phyloP scores from a whole-genome alignment of 2,113 vertebrate species.

The Thinocorus orbignyianus region DNA sequence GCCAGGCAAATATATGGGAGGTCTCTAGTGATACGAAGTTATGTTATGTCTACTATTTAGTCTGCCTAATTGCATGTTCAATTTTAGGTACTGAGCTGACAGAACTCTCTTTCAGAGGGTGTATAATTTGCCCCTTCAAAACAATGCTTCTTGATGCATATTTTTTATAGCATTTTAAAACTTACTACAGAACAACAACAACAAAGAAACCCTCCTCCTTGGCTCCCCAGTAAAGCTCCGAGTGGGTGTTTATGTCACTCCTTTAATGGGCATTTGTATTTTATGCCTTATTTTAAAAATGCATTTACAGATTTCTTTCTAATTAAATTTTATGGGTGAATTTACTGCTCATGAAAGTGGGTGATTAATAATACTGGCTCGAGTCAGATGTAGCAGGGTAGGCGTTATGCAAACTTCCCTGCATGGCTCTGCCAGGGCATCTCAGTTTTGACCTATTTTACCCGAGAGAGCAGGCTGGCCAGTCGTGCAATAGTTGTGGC shows the following conservation, averaged over 20 bases:
- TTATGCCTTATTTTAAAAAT: conserved; percentile 49
- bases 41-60: background rate
- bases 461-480: conserved; percentile 1
- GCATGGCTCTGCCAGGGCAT: conserved; percentile 12
- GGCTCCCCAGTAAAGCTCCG: background rate
- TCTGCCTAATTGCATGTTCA: background rate
- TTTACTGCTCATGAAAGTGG: conserved; percentile 32
- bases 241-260: background rate
- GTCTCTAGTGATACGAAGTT: background rate
- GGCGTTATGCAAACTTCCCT: conserved; percentile 17
- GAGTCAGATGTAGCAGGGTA: background rate
- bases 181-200: background rate
- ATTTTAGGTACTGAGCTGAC: background rate
- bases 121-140: background rate
- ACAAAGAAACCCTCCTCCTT: background rate
- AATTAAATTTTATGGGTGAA: conserved; percentile 38
- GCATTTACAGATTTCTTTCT: conserved; percentile 39
- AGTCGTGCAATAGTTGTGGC: background rate
- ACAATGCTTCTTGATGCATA: conserved; percentile 19
- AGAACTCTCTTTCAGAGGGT: conserved; percentile 21
- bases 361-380: background rate
- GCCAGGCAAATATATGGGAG: conserved; percentile 4
- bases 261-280: conserved; percentile 19
- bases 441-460: conserved; percentile 9
- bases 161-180: conserved; percentile 29